A percentile compares a stretch with the other conserved stretches of the same genome.
Conservation (phyloP, 2,113 vertebrate genomes). For the Cynopterus brachyotis region DNA sequence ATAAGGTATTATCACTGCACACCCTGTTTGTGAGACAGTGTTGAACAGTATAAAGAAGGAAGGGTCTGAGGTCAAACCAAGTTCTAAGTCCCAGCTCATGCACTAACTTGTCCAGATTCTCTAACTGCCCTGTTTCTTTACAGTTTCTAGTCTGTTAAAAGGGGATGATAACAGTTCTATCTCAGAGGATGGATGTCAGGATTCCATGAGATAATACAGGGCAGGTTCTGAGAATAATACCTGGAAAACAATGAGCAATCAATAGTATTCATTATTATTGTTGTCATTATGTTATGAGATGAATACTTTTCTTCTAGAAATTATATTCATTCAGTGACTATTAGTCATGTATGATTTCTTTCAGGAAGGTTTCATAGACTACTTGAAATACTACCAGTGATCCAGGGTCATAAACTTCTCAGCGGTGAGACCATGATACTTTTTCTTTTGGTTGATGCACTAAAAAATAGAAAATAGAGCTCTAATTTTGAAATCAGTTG, state of each 20-base stretch:
- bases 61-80: not conserved
- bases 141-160: not conserved
- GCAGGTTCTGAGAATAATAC: not conserved
- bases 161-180: not conserved
- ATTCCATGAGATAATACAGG: not conserved
- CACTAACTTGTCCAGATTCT: not conserved
- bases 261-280: not conserved
- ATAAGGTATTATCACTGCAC: not conserved
- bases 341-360: not conserved
- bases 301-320: conserved; percentile 41
- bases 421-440: not conserved
- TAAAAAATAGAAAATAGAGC: conserved; percentile 42
- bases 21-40: not conserved
- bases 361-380: not conserved
- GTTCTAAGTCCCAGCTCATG: not conserved
- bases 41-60: not conserved
- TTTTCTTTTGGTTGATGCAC: not conserved
- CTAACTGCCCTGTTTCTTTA: not conserved
- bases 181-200: not conserved
- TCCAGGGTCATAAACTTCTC: not conserved
- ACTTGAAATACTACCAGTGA: not conserved
- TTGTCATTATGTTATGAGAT: conserved; percentile 21
- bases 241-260: not conserved
- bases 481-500: conserved; percentile 41
- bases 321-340: not conserved